These are phyloP conservation scores for Tipula helvola DNA, from an alignment of 2,888 invertebrate species.

Conservation along the genomic window DNA sequence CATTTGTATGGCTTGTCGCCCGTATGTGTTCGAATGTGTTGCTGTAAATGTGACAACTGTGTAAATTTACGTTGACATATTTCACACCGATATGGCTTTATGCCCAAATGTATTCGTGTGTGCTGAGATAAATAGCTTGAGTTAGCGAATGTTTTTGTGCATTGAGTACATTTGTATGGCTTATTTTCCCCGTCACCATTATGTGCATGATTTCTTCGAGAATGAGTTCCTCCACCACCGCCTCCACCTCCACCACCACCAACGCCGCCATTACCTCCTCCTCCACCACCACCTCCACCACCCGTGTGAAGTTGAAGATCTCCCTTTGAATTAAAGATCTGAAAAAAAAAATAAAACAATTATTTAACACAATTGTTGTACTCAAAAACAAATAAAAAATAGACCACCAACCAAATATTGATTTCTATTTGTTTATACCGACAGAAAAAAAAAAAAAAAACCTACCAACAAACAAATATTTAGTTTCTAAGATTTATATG, in stretches of 20 bases:
- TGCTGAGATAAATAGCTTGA: conserved; percentile 98
- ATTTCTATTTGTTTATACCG: background rate
- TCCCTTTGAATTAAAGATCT: conserved; percentile 96
- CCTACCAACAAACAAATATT: background rate
- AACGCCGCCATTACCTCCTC: conserved; percentile 22
- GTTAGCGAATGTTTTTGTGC: conserved; percentile 98
- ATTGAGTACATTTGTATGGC: conserved; percentile 98
- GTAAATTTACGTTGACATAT: conserved; percentile 98
- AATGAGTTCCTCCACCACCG: conserved; percentile 12
- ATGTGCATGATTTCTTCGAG: background rate
- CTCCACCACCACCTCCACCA: conserved; percentile 38
- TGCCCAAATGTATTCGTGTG: conserved; percentile 96
- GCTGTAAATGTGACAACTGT: conserved; percentile 96
- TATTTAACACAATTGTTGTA: background rate
- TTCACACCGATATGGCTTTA: conserved; percentile 97
- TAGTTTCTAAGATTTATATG: background rate
- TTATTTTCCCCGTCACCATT: conserved; percentile 92
- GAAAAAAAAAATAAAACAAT: conserved; percentile 37
- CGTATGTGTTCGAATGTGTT: conserved; percentile 98
- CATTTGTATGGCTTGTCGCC: conserved; percentile 99
- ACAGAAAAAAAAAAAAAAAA: background rate
- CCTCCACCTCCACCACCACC: conserved; percentile 21
- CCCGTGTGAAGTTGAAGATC: conserved; percentile 90
- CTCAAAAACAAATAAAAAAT: background rate
- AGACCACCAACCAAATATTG: conserved; percentile 5